Evolutionary conservation across 1,140 invertebrate genomes (phyloP).

Genomic region (Cotesia typhae): DNA sequence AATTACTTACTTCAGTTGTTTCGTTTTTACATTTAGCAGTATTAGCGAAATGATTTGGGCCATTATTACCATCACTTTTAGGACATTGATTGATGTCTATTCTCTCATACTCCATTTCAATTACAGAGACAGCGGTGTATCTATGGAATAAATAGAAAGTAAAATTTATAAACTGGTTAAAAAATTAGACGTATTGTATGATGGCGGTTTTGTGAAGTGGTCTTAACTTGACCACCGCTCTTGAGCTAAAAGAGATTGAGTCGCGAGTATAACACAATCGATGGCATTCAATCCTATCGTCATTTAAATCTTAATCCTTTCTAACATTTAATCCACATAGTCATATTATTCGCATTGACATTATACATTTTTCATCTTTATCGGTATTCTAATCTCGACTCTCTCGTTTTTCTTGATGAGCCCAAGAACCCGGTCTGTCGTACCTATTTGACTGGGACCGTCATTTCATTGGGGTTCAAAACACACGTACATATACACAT

Average conservation of each 20-base stretch:
- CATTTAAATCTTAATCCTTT: conserved; percentile 38
- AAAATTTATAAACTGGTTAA: conserved; percentile 10
- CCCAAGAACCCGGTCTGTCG: conserved; percentile 7
- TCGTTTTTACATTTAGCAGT: conserved; percentile 92
- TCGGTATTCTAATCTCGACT: neutral
- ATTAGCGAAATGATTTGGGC: conserved; percentile 88
- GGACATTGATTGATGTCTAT: conserved; percentile 99
- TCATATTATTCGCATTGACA: conserved; percentile 28
- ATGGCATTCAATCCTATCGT: conserved; percentile 27
- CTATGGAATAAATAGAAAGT: conserved; percentile 64
- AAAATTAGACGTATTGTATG: neutral
- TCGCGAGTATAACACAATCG: conserved; percentile 19
- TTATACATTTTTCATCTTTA: conserved; percentile 11
- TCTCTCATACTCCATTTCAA: conserved; percentile 97
- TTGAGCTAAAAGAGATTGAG: conserved; percentile 19
- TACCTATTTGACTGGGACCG: conserved; percentile 30
- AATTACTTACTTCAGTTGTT: conserved; percentile 85
- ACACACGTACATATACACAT: neutral
- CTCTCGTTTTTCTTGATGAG: neutral
- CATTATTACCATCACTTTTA: conserved; percentile 83
- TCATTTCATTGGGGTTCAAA: conserved; percentile 4
- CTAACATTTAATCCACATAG: conserved; percentile 37
- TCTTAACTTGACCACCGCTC: neutral
- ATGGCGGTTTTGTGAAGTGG: conserved; percentile 21
- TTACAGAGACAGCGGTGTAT: conserved; percentile 90